These are phyloP conservation scores for Cololabis saira DNA, from an alignment of 2,113 vertebrate species.

Conservation along the genomic window DNA sequence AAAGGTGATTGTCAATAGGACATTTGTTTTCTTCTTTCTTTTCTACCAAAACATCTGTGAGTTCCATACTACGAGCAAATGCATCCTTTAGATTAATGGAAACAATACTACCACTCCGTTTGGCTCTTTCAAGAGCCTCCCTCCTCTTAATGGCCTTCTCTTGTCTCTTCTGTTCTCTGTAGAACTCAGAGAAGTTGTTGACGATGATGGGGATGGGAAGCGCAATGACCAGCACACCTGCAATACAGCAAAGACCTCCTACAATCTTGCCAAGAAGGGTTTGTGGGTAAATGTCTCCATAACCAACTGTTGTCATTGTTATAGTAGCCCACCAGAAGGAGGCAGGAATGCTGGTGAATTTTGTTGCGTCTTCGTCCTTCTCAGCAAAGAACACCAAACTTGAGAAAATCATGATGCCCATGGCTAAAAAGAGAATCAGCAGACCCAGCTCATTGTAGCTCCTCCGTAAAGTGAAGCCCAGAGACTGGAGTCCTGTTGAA, in stretches of 20 bases:
- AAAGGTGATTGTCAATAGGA: slow-evolving; percentile 86
- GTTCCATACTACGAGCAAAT: slow-evolving; percentile 94
- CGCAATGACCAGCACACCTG: slow-evolving; percentile 96
- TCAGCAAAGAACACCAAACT: slow-evolving; percentile 99
- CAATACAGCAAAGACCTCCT: slow-evolving; percentile 97
- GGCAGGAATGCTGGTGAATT: slow-evolving; percentile 98
- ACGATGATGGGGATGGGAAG: slow-evolving; percentile 98
- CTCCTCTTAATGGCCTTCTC: slow-evolving; percentile 98
- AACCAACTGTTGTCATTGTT: slow-evolving; percentile 99
- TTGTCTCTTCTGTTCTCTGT: slow-evolving; percentile 97
- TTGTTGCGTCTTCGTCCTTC: slow-evolving; percentile 97
- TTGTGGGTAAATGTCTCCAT: slow-evolving; percentile 98
- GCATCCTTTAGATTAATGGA: slow-evolving; percentile 97
- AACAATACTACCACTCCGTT: slow-evolving; percentile 95
- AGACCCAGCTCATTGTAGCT: slow-evolving; percentile 98
- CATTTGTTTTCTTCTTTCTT: slow-evolving; percentile 87
- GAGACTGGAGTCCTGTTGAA: slow-evolving; percentile 95
- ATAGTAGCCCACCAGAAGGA: slow-evolving; percentile 99
- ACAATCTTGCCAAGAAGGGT: slow-evolving; percentile 96
- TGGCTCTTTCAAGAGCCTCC: slow-evolving; percentile 96
- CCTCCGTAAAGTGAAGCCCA: slow-evolving; percentile 94
- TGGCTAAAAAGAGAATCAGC: slow-evolving; percentile 95
- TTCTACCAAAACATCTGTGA: slow-evolving; percentile 93
- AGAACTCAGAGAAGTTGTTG: slow-evolving; percentile 99
- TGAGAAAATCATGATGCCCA: slow-evolving; percentile 99